Evolutionary conservation across 2,797 vertebrate species (phyloP).

Genomic region (Schizopygopsis pylzovi): DNA sequence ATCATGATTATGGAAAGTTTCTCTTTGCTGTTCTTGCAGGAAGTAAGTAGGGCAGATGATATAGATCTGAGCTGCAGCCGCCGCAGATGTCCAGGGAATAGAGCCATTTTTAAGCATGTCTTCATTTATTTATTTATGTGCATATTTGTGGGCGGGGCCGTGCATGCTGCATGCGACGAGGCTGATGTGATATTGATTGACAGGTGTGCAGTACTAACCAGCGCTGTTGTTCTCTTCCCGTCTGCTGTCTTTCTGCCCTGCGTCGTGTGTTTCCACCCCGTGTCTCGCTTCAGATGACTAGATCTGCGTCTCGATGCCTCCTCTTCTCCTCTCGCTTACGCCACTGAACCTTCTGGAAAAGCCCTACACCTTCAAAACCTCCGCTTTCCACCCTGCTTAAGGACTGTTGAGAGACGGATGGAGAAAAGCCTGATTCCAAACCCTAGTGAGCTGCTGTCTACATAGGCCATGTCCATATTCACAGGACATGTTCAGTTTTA

Average conservation of each 20-base stretch:
- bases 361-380: background rate
- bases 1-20: constrained; percentile 61
- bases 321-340: constrained; percentile 41
- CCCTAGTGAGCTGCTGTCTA: background rate
- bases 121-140: background rate
- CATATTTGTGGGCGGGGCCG: background rate
- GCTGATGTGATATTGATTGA: constrained; percentile 40
- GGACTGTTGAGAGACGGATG: background rate
- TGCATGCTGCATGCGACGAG: constrained; percentile 59
- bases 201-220: constrained; percentile 72
- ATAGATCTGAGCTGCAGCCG: constrained; percentile 53
- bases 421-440: background rate
- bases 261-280: background rate
- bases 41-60: constrained; percentile 72
- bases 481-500: background rate
- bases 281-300: constrained; percentile 64
- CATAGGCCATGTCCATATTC: too few relatives aligned
- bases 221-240: constrained; percentile 70
- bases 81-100: constrained; percentile 33
- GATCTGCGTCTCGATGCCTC: constrained; percentile 70
- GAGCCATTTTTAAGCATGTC: background rate
- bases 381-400: background rate
- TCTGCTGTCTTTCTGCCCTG: constrained; percentile 22
- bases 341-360: constrained; percentile 35
- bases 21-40: constrained; percentile 59